Evolutionary conservation across 2,797 vertebrate species (phyloP).

Genomic region (Dermochelys coriacea): DNA sequence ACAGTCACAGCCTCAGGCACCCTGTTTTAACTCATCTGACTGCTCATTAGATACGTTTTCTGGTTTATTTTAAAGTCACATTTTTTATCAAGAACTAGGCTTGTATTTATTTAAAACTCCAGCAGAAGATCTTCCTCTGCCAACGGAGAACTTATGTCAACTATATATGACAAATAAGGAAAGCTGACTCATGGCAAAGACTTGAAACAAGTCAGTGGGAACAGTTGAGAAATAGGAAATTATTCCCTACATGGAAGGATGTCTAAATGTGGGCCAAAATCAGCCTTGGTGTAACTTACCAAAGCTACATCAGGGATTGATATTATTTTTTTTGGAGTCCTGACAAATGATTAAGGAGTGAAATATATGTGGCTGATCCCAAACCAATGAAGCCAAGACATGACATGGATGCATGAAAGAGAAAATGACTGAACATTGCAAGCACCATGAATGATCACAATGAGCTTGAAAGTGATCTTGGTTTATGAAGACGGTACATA

Average conservation of each 20-base stretch:
- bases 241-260: constrained; percentile 5
- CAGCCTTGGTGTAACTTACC: background rate
- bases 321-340: background rate
- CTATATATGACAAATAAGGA: constrained; percentile 64
- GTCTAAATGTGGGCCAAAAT: background rate
- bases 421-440: background rate
- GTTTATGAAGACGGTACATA: background rate
- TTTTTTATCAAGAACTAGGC: background rate
- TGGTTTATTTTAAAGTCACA: constrained; percentile 43
- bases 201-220: constrained; percentile 59
- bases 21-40: constrained; percentile 48
- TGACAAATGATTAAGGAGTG: background rate
- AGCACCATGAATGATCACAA: background rate
- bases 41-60: constrained; percentile 18
- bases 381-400: too few species aligned
- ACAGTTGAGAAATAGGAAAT: constrained; percentile 54
- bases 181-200: constrained; percentile 69
- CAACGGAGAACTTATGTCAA: constrained; percentile 48
- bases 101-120: constrained; percentile 59
- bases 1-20: background rate
- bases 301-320: background rate
- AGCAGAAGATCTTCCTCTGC: constrained; percentile 46
- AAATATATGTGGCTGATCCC: background rate
- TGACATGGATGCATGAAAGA: background rate
- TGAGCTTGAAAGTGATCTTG: background rate